Evolutionary conservation across 1,140 invertebrate genomes (phyloP).

Genomic region (Diplogasteroides magnus): DNA sequence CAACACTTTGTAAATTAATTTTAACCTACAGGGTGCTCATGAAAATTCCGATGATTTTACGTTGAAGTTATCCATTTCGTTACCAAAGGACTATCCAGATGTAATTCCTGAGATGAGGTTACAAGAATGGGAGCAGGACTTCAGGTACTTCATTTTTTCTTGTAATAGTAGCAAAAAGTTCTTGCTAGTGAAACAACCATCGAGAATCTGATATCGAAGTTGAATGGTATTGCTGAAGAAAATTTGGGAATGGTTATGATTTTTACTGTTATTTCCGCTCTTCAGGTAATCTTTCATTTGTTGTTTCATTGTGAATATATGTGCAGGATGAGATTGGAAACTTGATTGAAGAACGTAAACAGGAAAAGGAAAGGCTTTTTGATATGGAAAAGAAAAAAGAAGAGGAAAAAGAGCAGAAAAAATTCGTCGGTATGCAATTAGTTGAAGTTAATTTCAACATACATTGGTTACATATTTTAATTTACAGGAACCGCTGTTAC

Average conservation of each 20-base stretch:
- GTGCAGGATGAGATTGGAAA: conserved; percentile 35
- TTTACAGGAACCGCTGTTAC: conserved; percentile 88
- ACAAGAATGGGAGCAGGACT: conserved; percentile 21
- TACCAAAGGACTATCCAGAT: neutral
- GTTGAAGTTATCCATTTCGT: neutral
- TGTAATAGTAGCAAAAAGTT: neutral
- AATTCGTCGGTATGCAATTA: conserved; percentile 41
- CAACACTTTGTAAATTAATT: no score
- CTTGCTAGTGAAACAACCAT: neutral
- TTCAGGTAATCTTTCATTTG: conserved; percentile 67
- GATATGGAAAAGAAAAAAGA: conserved; percentile 68
- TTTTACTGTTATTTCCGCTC: conserved; percentile 84
- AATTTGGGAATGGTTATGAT: conserved; percentile 95
- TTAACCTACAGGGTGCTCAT: neutral
- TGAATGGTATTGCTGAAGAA: conserved; percentile 63
- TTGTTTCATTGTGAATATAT: conserved; percentile 6
- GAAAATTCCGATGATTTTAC: neutral
- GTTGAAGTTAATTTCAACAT: neutral
- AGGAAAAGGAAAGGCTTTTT: conserved; percentile 16
- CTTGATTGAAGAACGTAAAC: conserved; percentile 24
- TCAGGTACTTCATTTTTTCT: conserved; percentile 6
- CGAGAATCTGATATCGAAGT: conserved; percentile 11
- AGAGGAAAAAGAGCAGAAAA: conserved; percentile 79
- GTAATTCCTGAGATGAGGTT: conserved; percentile 15
- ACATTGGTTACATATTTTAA: neutral